Percentiles rank a stretch among this genome's conserved stretches.
phyloP scores from a whole-genome alignment of 2,797 vertebrate species.

The Cacajao melanocephalus region DNA sequence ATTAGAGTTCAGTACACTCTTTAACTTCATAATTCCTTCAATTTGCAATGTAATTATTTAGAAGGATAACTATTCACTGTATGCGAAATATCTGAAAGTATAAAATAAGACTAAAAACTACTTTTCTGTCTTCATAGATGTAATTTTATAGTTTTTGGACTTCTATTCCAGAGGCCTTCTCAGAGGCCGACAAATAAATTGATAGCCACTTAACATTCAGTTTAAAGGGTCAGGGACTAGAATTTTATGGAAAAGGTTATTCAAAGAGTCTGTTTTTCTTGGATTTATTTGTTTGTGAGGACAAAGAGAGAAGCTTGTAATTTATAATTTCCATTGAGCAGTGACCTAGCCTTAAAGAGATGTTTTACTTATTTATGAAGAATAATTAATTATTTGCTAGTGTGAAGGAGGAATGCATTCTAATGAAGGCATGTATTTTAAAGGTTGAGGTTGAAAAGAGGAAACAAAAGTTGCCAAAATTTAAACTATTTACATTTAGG shows the following conservation, averaged over 20 bases:
- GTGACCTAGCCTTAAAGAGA: constrained; percentile 61
- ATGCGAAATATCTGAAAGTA: constrained; percentile 51
- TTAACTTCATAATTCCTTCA: constrained; percentile 65
- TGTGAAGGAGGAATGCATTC: constrained; percentile 61
- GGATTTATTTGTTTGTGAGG: constrained; percentile 72
- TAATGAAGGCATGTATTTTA: constrained; percentile 75
- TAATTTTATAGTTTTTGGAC: constrained; percentile 69
- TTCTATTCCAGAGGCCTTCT: constrained; percentile 44
- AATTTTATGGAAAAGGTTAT: constrained; percentile 71
- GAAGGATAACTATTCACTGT: constrained; percentile 49
- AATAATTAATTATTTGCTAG: constrained; percentile 75
- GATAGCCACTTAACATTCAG: constrained; percentile 65
- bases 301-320: constrained; percentile 62
- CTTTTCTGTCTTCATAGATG: constrained; percentile 53
- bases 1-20: constrained; percentile 52
- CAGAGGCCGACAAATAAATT: constrained; percentile 72
- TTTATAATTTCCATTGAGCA: constrained; percentile 74
- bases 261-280: constrained; percentile 76
- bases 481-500: constrained; percentile 74
- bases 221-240: constrained; percentile 58
- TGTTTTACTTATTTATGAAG: constrained; percentile 76
- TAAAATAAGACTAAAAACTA: constrained; percentile 15
- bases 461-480: constrained; percentile 75
- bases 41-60: constrained; percentile 67
- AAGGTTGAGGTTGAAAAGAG: constrained; percentile 44